Evolutionary conservation across 1,140 invertebrate species (phyloP).

Genomic region (Listronotus bonariensis): DNA sequence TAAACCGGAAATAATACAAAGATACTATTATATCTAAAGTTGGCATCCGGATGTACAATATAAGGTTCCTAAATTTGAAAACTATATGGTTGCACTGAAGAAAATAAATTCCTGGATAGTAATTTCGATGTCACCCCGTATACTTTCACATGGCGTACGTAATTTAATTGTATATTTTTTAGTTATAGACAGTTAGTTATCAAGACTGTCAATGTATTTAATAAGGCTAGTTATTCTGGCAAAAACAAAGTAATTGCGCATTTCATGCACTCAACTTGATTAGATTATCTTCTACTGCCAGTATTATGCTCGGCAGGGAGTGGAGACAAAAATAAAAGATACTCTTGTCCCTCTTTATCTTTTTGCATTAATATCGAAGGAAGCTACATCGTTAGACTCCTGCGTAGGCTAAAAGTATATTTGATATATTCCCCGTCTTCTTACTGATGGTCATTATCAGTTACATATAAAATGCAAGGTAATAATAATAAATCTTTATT

Average conservation of each 20-base stretch:
- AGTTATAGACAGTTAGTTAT: background rate
- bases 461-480: conserved; percentile 23
- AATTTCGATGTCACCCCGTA: too few species aligned
- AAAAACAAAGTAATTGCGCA: conserved; percentile 17
- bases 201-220: background rate
- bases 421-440: conserved; percentile 17
- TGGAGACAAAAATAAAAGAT: background rate
- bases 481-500: conserved; percentile 25
- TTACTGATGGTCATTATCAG: conserved; percentile 18
- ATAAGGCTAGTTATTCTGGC: background rate
- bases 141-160: background rate
- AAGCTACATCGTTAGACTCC: conserved; percentile 16
- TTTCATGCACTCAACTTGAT: conserved; percentile 17
- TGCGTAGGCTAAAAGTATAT: conserved; percentile 24
- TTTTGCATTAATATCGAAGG: conserved; percentile 19
- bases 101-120: too few species aligned
- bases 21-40: too few species aligned
- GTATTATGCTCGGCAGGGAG: conserved; percentile 22
- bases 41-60: too few species aligned
- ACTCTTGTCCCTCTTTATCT: conserved; percentile 9
- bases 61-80: too few species aligned
- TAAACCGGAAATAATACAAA: too few species aligned
- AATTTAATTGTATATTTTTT: background rate
- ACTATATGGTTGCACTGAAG: too few species aligned
- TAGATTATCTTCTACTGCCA: conserved; percentile 20